Evolutionary conservation across 2,888 invertebrate species (phyloP).

Genomic region (Campoletis raptor): DNA sequence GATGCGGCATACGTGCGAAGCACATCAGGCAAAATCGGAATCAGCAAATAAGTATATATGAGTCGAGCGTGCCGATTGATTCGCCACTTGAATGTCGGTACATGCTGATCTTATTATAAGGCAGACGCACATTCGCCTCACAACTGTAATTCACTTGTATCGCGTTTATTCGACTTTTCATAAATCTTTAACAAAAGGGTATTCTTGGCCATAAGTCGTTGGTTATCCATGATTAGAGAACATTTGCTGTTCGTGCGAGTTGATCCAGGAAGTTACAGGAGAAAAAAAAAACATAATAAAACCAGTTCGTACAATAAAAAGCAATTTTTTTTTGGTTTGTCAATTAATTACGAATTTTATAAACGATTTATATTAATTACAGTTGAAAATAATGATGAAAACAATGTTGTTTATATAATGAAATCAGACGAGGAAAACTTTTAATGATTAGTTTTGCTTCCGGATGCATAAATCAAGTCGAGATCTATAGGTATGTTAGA

Average conservation of each 20-base stretch:
- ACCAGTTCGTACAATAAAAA: neutral
- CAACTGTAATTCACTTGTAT: conserved; percentile 9
- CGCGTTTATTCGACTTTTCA: neutral
- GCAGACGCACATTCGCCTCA: conserved; percentile 7
- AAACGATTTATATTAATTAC: neutral
- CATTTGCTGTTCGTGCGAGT: neutral
- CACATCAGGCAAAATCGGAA: conserved; percentile 11
- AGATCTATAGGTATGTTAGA: neutral
- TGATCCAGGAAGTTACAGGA: neutral
- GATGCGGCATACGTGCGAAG: conserved; percentile 23
- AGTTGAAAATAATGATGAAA: neutral
- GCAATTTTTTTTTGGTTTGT: neutral
- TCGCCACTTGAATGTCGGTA: conserved; percentile 1
- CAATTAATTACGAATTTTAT: neutral
- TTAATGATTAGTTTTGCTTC: neutral
- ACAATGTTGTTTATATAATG: neutral
- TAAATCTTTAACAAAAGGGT: neutral
- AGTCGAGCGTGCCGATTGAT: conserved; percentile 9
- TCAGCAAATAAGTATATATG: conserved; percentile 9
- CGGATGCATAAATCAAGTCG: neutral
- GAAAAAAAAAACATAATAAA: neutral
- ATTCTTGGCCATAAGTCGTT: neutral
- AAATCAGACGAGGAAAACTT: neutral
- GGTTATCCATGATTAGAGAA: neutral
- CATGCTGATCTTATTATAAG: neutral